Percentiles rank a stretch among this genome's conserved stretches.
These are phyloP conservation scores for Strix occidentalis DNA, from an alignment of 2,797 vertebrate species.

Conservation along the genomic window DNA sequence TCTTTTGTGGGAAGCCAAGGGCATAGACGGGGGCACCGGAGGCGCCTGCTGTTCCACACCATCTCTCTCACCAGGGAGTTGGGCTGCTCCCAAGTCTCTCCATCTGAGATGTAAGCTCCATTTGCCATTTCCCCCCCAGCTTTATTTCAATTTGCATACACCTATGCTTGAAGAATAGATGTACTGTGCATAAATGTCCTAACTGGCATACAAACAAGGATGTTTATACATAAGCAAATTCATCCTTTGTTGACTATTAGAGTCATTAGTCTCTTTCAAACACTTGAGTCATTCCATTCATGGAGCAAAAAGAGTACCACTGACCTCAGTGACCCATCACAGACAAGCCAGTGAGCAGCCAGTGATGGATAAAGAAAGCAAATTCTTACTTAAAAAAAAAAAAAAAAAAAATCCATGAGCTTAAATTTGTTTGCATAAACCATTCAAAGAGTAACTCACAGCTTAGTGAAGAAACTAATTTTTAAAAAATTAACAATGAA, in stretches of 20 bases:
- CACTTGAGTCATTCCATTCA: slow-evolving; percentile 39
- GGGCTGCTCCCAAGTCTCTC: slow-evolving; percentile 30
- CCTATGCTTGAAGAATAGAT: slow-evolving; percentile 42
- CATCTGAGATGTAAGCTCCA: slow-evolving; percentile 2
- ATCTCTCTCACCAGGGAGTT: background rate
- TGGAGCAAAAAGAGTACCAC: slow-evolving; percentile 18
- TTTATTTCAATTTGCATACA: slow-evolving; percentile 47
- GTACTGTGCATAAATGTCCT: slow-evolving; percentile 24
- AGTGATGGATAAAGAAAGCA: background rate
- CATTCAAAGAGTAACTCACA: background rate
- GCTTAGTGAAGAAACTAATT: background rate
- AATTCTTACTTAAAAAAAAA: background rate
- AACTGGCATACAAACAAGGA: slow-evolving; percentile 50
- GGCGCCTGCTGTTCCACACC: background rate
- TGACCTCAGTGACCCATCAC: background rate
- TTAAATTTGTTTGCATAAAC: background rate
- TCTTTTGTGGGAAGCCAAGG: slow-evolving; percentile 29
- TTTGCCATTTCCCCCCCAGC: slow-evolving; percentile 7
- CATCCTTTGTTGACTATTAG: slow-evolving; percentile 52
- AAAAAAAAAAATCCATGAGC: background rate
- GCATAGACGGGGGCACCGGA: background rate
- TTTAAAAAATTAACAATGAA: accelerated
- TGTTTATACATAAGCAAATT: slow-evolving; percentile 64
- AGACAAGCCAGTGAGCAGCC: background rate
- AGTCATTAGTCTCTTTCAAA: slow-evolving; percentile 64